A percentile compares a stretch with the other conserved stretches of the same genome.
phyloP scores from a whole-genome alignment of 2,113 vertebrate species.

The Trinectes maculatus region DNA sequence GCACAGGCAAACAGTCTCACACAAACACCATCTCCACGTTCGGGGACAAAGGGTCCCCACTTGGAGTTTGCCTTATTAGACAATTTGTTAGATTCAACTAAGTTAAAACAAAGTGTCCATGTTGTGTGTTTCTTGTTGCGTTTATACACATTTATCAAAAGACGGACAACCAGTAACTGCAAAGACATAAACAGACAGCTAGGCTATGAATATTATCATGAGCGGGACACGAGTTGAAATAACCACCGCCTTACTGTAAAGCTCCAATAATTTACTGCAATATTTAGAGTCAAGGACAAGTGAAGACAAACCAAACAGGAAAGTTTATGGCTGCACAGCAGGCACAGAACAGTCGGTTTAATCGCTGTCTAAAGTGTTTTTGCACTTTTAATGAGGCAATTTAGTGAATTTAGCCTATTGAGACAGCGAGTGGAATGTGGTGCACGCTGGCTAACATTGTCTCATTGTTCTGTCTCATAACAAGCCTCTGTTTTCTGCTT shows the following conservation, averaged over 20 bases:
- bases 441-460: conserved; percentile 73
- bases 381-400: conserved; percentile 81
- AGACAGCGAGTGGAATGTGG: conserved; percentile 73
- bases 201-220: conserved; percentile 53
- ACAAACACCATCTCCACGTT: conserved; percentile 46
- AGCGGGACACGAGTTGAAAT: conserved; percentile 35
- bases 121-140: conserved; percentile 11
- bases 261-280: conserved; percentile 53
- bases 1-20: conserved; percentile 40
- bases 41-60: conserved; percentile 33
- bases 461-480: conserved; percentile 80
- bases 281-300: conserved; percentile 59
- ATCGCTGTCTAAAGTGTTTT: conserved; percentile 75
- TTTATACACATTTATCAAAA: conserved; percentile 40
- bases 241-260: conserved; percentile 17
- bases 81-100: conserved; percentile 25
- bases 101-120: conserved; percentile 27
- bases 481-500: conserved; percentile 75
- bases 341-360: conserved; percentile 69
- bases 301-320: conserved; percentile 54
- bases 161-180: conserved; percentile 40
- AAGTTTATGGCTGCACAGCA: conserved; percentile 57
- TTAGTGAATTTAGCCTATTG: conserved; percentile 74
- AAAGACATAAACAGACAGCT: conserved; percentile 57
- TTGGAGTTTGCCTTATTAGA: conserved; percentile 50